phyloP scores from a whole-genome alignment of 2,113 vertebrate genomes.

The Synchiropus splendidus region DNA sequence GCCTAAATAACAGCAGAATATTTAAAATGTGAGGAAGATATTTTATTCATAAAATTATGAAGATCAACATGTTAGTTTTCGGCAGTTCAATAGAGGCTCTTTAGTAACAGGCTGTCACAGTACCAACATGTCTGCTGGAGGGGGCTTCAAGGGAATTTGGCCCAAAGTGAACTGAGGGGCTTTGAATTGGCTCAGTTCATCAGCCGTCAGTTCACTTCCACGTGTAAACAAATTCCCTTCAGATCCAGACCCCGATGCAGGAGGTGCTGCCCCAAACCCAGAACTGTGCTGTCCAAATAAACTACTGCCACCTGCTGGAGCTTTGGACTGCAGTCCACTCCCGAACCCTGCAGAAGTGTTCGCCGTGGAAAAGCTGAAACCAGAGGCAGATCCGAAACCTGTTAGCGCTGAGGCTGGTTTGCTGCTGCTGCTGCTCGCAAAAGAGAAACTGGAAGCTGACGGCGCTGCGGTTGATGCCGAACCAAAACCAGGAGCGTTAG shows the following conservation, averaged over 20 bases:
- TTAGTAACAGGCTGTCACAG: too few species aligned
- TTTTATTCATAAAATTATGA: too few species aligned
- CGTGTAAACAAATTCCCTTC: constrained; percentile 66
- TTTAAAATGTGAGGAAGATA: too few species aligned
- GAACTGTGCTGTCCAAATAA: constrained; percentile 25
- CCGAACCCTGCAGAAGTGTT: constrained; percentile 17
- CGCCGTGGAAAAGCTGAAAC: constrained; percentile 47
- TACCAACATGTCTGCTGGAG: constrained; percentile 65
- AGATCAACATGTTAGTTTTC: too few species aligned
- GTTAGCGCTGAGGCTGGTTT: constrained; percentile 7
- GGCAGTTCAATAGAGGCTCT: too few species aligned
- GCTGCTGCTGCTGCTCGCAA: constrained; percentile 20
- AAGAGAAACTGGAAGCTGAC: constrained; percentile 51
- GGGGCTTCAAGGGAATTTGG: constrained; percentile 75
- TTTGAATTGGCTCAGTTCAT: constrained; percentile 79
- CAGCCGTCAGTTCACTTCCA: constrained; percentile 66
- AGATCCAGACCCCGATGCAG: constrained; percentile 5
- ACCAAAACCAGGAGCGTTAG: constrained; percentile 15
- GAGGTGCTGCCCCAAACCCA: constrained; percentile 16
- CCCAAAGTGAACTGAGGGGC: constrained; percentile 73
- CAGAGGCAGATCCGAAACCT: constrained; percentile 33
- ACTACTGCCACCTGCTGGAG: constrained; percentile 11
- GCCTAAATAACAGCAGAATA: too few species aligned
- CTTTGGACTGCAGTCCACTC: constrained; percentile 13
- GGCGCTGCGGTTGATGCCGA: constrained; percentile 7